Conservation (phyloP, 2,888 invertebrate genomes). For the Phalera bucephala region DNA sequence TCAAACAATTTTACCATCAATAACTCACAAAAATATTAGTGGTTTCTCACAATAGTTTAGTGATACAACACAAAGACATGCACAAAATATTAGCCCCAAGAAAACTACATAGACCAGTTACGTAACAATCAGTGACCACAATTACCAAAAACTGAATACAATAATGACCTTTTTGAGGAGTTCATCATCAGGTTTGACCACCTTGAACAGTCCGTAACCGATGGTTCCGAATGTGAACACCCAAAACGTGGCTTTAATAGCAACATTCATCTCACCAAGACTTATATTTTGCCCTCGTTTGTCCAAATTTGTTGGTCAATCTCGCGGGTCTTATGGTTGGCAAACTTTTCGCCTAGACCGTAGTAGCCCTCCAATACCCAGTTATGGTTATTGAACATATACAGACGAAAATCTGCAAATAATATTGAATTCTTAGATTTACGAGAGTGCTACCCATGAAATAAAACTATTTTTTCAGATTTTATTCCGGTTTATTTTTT, state of each 20-base stretch:
- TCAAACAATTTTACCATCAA: no score
- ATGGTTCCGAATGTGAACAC: conserved; percentile 82
- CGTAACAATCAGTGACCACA: conserved; percentile 41
- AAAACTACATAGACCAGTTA: conserved; percentile 16
- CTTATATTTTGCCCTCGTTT: conserved; percentile 75
- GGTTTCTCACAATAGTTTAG: no score
- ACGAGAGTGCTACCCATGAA: no score
- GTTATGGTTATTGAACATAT: conserved; percentile 86
- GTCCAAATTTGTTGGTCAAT: conserved; percentile 83
- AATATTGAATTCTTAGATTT: no score
- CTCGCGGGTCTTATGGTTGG: conserved; percentile 77
- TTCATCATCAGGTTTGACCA: conserved; percentile 81
- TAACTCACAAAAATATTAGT: no score
- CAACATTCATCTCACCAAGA: conserved; percentile 71
- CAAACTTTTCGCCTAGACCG: conserved; percentile 85
- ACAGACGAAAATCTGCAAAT: conserved; percentile 87
- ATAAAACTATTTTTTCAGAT: conserved; percentile 3
- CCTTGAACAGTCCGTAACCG: conserved; percentile 83
- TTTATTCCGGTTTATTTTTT: no score
- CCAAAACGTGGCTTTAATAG: conserved; percentile 82
- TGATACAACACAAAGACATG: no score
- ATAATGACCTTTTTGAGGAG: conserved; percentile 80
- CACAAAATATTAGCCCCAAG: conserved; percentile 32
- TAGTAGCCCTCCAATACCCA: conserved; percentile 87
- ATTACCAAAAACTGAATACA: conserved; percentile 31